These are phyloP conservation scores for Himalopsyche tibetana DNA, from an alignment of 2,888 invertebrate genomes.

Conservation along the genomic window DNA sequence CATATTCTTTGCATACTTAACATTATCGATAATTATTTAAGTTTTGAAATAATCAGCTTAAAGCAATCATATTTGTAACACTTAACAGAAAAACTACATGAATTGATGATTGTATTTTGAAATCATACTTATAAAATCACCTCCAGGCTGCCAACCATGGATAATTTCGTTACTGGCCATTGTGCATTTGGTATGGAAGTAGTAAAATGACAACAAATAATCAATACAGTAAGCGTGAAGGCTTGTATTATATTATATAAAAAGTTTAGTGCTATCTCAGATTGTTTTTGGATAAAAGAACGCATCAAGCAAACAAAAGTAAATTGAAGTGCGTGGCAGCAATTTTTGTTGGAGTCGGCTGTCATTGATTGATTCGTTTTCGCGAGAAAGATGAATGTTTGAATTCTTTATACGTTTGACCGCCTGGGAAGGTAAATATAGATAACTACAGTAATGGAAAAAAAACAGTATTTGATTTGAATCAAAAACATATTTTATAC, in stretches of 20 bases:
- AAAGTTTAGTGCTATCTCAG: background rate
- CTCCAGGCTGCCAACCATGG: background rate
- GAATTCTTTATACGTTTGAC: background rate
- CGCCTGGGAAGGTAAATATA: background rate
- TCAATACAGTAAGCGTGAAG: background rate
- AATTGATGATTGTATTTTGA: background rate
- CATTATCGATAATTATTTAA: background rate
- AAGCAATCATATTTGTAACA: background rate
- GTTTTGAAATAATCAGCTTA: background rate
- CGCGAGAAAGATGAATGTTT: background rate
- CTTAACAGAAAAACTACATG: background rate
- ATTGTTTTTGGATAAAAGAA: background rate
- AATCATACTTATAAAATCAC: background rate
- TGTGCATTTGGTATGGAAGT: background rate
- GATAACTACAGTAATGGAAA: too few species aligned
- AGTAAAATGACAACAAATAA: background rate
- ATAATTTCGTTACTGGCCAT: background rate
- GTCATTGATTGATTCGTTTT: constrained; percentile 28
- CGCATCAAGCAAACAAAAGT: background rate
- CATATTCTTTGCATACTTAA: background rate
- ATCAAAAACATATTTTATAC: too few species aligned
- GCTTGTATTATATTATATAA: background rate
- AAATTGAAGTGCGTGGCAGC: background rate
- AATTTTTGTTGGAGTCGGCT: background rate
- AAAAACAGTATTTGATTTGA: too few species aligned